A percentile compares a stretch with the other conserved stretches of the same genome.
Evolutionary conservation across 2,797 vertebrate species (phyloP).

Genomic region (Pseudochirops corinnae): DNA sequence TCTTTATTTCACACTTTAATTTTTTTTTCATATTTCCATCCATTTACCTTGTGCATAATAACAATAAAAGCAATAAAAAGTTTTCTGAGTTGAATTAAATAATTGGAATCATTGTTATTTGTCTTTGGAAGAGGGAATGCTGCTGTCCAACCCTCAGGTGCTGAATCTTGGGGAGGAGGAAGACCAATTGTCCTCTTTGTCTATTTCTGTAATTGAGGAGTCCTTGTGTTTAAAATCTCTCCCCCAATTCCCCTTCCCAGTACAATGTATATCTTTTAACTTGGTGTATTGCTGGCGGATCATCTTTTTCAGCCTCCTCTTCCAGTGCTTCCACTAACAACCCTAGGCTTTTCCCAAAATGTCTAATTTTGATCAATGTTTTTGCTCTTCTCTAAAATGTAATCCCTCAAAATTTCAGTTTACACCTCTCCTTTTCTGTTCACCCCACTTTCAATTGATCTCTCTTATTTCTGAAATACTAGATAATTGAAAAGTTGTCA

Average conservation of each 20-base stretch:
- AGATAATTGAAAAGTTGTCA: not conserved
- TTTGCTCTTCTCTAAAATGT: constrained; percentile 27
- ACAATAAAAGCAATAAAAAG: not conserved
- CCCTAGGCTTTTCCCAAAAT: not conserved
- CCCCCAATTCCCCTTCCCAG: not conserved
- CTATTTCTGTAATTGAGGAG: not conserved
- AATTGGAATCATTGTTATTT: not conserved
- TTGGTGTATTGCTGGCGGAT: not conserved
- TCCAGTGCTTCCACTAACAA: not conserved
- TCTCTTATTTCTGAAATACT: not conserved
- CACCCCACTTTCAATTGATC: not conserved
- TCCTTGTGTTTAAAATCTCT: not conserved
- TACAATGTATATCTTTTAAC: not conserved
- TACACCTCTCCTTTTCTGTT: not conserved
- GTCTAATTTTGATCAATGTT: not conserved
- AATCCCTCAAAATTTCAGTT: constrained; percentile 26
- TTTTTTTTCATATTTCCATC: not conserved
- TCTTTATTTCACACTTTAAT: not conserved
- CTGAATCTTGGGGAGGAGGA: constrained; percentile 14
- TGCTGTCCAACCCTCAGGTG: not conserved
- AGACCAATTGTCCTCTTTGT: not conserved
- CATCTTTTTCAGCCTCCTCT: not conserved
- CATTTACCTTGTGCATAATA: not conserved
- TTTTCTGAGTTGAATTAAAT: not conserved
- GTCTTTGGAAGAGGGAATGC: not conserved